Evolutionary conservation across 2,113 vertebrate species (phyloP), one percentile per base, ranked within the genome.

Genomic region (Chloropsis cyanopogon): DNA sequence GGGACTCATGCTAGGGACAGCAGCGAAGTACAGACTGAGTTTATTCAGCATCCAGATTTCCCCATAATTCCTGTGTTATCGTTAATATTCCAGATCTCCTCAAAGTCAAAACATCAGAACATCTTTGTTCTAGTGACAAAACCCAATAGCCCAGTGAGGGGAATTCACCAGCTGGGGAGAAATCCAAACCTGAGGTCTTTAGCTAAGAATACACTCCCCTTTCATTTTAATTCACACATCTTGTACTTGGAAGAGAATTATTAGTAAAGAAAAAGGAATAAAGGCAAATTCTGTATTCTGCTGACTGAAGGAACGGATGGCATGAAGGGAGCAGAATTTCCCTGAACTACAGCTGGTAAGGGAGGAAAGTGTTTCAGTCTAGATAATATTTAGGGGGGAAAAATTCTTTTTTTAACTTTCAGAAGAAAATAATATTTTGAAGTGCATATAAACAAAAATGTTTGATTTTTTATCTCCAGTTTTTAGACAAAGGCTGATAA

Each of bases 321-420:
- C 39, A 75, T 8, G 18, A 75, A 81, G 54, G 28, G 17, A 23
- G 8, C 8, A 93, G n/a, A 61, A 88, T 26, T 81, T 93, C 12
- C 19, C 42, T 61, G 11, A 4, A 3, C 13, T 46, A 31, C 22
- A 76, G 14, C 10, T 63, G 20, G 19, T n/a, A 53, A 9, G 7
- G 6, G 22, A 6, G n/a, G 15, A 65, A 76, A 37, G 1, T 12
- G 2, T 47, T 78, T 53, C 6, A 23, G 47, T 44, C 18, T 49
- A 42, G 17, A 60, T 53, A 63, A 49, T 29, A 59, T 50, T 90
- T 60, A 19, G 16, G 20, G 19, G 6, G 0, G 0, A 0, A 0
- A 10, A 35, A n/a, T 8, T 1, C 3, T 0, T 12, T 53, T 79
- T 72, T 81, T 56, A 46, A 52, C n/a, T 82, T 93, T 68, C 56